Base-by-base conservation (phyloP, 2,797 vertebrate genomes). In the Pogonophryne albipinna region DNA sequence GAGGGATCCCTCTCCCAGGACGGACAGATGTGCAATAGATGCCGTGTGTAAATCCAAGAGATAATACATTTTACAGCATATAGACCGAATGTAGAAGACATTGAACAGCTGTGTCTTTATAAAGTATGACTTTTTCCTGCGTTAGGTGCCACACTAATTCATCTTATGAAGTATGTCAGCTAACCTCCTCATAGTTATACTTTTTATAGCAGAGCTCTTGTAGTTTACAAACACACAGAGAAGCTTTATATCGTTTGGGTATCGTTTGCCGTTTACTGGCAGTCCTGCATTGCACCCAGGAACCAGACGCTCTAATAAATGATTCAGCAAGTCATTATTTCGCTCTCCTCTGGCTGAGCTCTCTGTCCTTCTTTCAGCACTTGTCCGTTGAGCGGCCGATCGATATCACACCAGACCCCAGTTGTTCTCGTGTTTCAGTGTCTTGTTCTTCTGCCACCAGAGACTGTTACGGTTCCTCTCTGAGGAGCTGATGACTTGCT, bases 261-360 rank as follows among this genome's bases (percentile, higher is more conserved):
- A 31, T 44, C n/a, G 45, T n/a, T 15, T 4, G 10, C 7, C 1
- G 15, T 59, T 74, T 80, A 23, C 66, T 31, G 45, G 42, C 57
- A 76, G 72, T 58, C 70, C 76, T 71, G 68, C 76, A 76, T 73
- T 82, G 72, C 84, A 79, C 74, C 69, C 38, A 71, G 62, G 57
- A 85, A 76, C 64, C 76, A 82, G 70, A 78, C 44, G 1, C 62
- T 44, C 19, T 55, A 1, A 73, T 90, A 44, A 90, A 87, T 90
- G 59, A 91, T 91, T 86, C 75, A 91, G 85, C 71, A 90, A 85
- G 73, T 66, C 71, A 34, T 57, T 79, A 66, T 52, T 72, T 16
- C 66, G 66, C 66, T 50, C 15, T 78, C 58, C 63, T 79, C 71
- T 58, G 73, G 52, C 71, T 51, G 50, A 83, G 71, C 76, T 82